phyloP scores from a whole-genome alignment of 2,888 invertebrate genomes.

The Thalpophila matura region DNA sequence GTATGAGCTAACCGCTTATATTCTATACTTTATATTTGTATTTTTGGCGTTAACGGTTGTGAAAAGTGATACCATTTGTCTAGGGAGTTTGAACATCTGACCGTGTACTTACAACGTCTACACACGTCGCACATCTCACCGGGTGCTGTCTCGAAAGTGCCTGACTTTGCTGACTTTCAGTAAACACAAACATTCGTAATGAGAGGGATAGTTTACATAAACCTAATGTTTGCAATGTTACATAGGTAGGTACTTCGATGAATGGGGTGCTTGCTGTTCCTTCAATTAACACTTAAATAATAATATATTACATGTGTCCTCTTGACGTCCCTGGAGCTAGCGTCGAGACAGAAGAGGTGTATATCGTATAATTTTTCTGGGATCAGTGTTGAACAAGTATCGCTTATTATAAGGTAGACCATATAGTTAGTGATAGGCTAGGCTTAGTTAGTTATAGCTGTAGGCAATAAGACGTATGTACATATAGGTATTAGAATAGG shows the following conservation, averaged over 20 bases:
- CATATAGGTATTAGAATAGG: too few relatives aligned
- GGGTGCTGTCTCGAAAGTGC: slow-evolving; percentile 2
- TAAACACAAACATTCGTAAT: slow-evolving; percentile 30
- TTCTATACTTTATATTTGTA: not conserved
- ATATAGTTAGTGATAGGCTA: slow-evolving; percentile 28
- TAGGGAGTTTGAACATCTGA: not conserved
- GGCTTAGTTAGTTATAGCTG: slow-evolving; percentile 13
- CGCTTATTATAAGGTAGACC: slow-evolving; percentile 29
- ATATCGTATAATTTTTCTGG: slow-evolving; percentile 29
- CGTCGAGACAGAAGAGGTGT: slow-evolving; percentile 65
- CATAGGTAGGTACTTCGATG: slow-evolving; percentile 66
- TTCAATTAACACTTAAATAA: slow-evolving; percentile 69
- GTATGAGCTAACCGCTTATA: not conserved
- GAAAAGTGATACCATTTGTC: not conserved
- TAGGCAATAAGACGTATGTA: too few relatives aligned
- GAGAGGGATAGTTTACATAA: slow-evolving; percentile 38
- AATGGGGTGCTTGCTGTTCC: slow-evolving; percentile 71
- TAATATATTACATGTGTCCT: slow-evolving; percentile 50
- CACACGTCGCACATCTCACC: not conserved
- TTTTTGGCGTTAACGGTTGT: not conserved
- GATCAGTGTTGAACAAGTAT: slow-evolving; percentile 49
- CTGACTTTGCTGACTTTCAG: slow-evolving; percentile 24
- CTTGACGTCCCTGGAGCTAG: slow-evolving; percentile 68
- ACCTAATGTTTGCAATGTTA: slow-evolving; percentile 54
- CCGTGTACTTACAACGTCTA: not conserved